phyloP scores from a whole-genome alignment of 2,888 invertebrate genomes.

The Agrotis exclamationis region DNA sequence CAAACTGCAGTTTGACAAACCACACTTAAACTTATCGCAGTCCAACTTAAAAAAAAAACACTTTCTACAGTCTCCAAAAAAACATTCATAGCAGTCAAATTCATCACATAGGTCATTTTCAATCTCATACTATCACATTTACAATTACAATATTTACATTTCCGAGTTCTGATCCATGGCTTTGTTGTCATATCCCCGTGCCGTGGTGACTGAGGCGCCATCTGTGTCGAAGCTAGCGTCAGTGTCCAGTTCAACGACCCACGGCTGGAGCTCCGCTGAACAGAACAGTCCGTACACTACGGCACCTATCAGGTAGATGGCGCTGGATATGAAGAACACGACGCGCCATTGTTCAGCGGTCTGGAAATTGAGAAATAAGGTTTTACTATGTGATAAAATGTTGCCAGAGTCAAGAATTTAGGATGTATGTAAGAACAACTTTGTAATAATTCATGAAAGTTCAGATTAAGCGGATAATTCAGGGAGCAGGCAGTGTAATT shows the following conservation, averaged over 20 bases:
- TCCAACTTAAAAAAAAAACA: conserved; percentile 2
- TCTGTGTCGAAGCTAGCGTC: conserved; percentile 87
- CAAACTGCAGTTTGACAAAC: not conserved
- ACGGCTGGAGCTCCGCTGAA: conserved; percentile 95
- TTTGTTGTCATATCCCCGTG: conserved; percentile 83
- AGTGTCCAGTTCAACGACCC: conserved; percentile 92
- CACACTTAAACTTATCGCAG: not conserved
- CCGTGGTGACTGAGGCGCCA: conserved; percentile 83
- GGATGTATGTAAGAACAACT: too few relatives aligned
- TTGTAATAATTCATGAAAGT: too few relatives aligned
- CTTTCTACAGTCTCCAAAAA: not conserved
- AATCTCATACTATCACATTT: conserved; percentile 39
- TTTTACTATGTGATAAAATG: not conserved
- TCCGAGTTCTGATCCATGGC: conserved; percentile 82
- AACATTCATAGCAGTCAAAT: not conserved
- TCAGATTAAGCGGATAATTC: too few relatives aligned
- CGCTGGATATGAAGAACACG: conserved; percentile 96
- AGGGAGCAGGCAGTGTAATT: not conserved
- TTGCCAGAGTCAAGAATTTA: not conserved
- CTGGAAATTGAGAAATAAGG: conserved; percentile 81
- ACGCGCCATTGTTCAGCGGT: conserved; percentile 95
- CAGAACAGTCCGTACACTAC: conserved; percentile 95
- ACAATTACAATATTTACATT: conserved; percentile 71
- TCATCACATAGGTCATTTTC: not conserved
- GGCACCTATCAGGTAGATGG: conserved; percentile 96